Percentiles rank a stretch among this genome's conserved stretches.
Conservation (phyloP, 2,888 invertebrate species). For the Lysandra coridon region DNA sequence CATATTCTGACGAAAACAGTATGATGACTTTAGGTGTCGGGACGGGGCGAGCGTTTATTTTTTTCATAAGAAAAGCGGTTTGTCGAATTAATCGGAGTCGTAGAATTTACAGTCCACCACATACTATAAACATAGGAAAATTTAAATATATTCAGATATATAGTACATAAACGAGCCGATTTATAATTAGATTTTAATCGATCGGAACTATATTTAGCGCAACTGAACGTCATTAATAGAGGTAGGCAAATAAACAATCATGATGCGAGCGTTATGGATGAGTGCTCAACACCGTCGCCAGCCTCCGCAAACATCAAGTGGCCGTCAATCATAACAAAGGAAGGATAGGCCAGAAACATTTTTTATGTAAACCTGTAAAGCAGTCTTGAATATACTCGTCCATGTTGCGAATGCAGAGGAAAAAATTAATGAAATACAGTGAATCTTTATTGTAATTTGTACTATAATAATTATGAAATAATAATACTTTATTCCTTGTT, state of each 20-base stretch:
- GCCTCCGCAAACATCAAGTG: slow-evolving; percentile 9
- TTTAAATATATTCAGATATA: neutral
- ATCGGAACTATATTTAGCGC: neutral
- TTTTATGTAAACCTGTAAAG: neutral
- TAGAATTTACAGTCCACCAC: neutral
- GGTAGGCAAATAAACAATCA: neutral
- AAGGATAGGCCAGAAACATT: neutral
- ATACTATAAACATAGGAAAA: neutral
- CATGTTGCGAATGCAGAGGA: too few species aligned
- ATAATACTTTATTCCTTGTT: too few species aligned
- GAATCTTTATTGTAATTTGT: too few species aligned
- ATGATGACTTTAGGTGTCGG: too few species aligned
- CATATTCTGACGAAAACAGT: too few species aligned
- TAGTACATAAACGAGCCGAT: neutral
- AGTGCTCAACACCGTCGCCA: neutral
- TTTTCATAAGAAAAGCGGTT: neutral
- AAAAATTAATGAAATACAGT: too few species aligned
- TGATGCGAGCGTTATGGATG: slow-evolving; percentile 14
- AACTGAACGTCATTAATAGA: slow-evolving; percentile 1
- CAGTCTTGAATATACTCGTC: too few species aligned
- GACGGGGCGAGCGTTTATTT: too few species aligned
- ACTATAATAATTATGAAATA: too few species aligned
- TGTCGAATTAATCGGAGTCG: neutral
- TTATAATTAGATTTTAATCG: neutral
- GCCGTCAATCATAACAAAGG: neutral